Evolutionary conservation across 2,888 invertebrate species (phyloP), one percentile per base, ranked within the genome.

Genomic region (Tachina grossa): DNA sequence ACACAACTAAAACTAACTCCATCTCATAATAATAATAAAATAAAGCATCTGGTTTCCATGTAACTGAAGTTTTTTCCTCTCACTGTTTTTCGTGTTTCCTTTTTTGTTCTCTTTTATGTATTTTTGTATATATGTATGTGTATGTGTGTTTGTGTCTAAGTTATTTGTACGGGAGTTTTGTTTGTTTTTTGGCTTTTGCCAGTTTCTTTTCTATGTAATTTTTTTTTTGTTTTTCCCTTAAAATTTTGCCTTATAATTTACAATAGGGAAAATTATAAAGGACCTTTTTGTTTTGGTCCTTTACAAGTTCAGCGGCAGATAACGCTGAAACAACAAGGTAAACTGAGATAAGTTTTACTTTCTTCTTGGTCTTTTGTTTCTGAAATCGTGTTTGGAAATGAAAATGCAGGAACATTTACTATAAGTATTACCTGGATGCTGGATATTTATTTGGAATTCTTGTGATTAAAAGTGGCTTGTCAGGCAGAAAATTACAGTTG

Each of bases 1-100:
- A 57, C 22, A 63, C 68, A 63, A 69, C 68, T 51, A 31, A 61
- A 79, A 69, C 77, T 68, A 78, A 69, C 69, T 65, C 51, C 76
- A 84, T 72, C 53, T 76, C 75, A 79, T 55, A 77, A 74, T 61
- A 80, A 63, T 68, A 80, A 63, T 68, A 68, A 72, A 71, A 55
- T 68, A 79, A 79, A 82, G 77, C 75, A 76, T 85, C 85, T 85
- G 85, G 82, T 72, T 83, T 85, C 65, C 79, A 75, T 85, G 85
- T 85, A 72, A 78, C 75, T 76, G 19, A 16, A 69, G 41, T 55
- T 68, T 49, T 78, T 75, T 53, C 61, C 9, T 59, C 45, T 69
- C 19, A 10, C 39, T 71, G 31, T 53, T 71, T n/a, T 69, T 51
- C 9, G 8, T 59, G 51, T 69, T 61, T 69, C 16, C n/a, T 9